A percentile compares a stretch with the other conserved stretches of the same genome.
phyloP scores from a whole-genome alignment of 2,113 vertebrate species.

The Varanus salvator region DNA sequence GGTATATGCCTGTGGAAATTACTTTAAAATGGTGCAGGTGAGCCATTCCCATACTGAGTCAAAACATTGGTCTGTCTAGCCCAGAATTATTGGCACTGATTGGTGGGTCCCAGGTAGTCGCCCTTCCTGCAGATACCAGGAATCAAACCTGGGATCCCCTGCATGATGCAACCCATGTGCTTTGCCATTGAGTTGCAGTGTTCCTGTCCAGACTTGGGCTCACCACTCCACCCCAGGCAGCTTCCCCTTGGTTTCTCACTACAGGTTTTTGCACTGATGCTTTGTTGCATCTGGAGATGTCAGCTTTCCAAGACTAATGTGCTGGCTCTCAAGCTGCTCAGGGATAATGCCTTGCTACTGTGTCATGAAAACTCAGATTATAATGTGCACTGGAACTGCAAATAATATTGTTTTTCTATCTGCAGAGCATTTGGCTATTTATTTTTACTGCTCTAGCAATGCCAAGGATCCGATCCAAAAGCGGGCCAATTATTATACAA shows the following conservation, averaged over 20 bases:
- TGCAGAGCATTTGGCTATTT: background rate
- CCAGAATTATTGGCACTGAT: too few species aligned
- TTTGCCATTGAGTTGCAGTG: too few species aligned
- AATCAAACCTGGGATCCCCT: too few species aligned
- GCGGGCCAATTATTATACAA: too few species aligned
- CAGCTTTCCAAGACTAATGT: background rate
- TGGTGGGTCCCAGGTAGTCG: too few species aligned
- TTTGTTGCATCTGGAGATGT: background rate
- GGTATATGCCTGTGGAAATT: background rate
- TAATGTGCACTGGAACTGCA: background rate
- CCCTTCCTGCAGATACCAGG: too few species aligned
- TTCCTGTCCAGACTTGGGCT: background rate
- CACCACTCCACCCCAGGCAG: background rate
- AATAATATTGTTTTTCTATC: background rate
- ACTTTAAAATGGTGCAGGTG: background rate
- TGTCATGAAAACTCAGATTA: background rate
- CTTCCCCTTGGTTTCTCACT: background rate
- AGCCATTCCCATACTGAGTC: background rate
- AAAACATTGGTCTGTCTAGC: too few species aligned
- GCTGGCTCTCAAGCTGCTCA: background rate
- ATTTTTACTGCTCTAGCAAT: background rate
- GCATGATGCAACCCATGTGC: too few species aligned
- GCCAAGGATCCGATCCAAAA: background rate
- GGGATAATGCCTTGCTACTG: background rate
- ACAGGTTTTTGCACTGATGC: background rate